These are phyloP conservation scores for Simalia tracyae DNA, from an alignment of 2,797 vertebrate genomes.

Conservation along the genomic window DNA sequence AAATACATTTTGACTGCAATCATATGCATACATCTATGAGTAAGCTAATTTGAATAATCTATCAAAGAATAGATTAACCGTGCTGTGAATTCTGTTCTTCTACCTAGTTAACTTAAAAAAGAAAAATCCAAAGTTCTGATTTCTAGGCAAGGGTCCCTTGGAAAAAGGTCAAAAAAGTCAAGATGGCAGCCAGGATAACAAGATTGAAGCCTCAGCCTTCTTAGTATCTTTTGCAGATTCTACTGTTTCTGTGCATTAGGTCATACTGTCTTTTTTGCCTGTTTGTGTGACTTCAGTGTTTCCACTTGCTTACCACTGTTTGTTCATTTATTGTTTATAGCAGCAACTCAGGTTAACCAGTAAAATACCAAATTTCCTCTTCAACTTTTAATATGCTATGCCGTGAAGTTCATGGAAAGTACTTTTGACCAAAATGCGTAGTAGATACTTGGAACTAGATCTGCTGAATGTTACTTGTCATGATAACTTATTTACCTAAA, in stretches of 20 bases:
- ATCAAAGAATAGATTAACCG: background rate
- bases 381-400: background rate
- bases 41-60: background rate
- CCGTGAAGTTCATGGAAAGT: background rate
- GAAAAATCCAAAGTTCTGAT: background rate
- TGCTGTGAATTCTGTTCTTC: background rate
- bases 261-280: background rate
- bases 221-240: background rate
- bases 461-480: background rate
- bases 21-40: background rate
- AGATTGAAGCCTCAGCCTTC: background rate
- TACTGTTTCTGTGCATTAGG: background rate
- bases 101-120: background rate
- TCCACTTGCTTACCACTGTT: background rate
- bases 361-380: background rate
- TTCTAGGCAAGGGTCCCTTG: background rate
- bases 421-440: background rate
- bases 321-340: background rate
- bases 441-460: background rate
- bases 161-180: background rate
- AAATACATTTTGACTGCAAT: background rate
- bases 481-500: background rate
- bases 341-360: background rate
- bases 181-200: background rate
- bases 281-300: background rate